Evolutionary conservation across 2,888 invertebrate species (phyloP), one percentile per base, ranked within the genome.

Genomic region (Tanypteryx hageni): DNA sequence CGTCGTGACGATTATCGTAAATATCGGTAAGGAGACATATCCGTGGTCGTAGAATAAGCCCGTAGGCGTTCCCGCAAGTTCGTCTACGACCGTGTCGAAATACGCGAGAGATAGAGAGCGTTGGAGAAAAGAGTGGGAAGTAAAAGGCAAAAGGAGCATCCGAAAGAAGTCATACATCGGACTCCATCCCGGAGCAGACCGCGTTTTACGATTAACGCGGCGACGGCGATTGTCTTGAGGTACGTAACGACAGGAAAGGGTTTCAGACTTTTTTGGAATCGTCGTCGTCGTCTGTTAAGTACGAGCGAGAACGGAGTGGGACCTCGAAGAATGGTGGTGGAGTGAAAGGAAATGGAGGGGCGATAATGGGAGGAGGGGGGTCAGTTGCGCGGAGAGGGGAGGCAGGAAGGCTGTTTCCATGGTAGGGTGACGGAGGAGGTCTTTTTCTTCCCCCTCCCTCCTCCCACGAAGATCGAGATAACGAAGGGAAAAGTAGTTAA

Each of bases 401-500:
- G 5, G 44, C 3, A 5, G 44, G 44, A 5, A 44, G 44, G 44
- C 44, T 1, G 44, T 44, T 44, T 44, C 44, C 44, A 44, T 1
- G 44, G 44, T 1, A 44, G 44, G 44, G 44, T 3, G 44, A 5
- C 44, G 44, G 44, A 44, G 44, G 44, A 3, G 44, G 44, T n/a
- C 83, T 0, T 56, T 27, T 4, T 44, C 8, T 16, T 56, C 83
- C 44, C 13, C 1, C 57, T 27, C 27, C 7, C n/a, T 27, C 1
- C 61, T n/a, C n/a, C 59, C 61, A 31, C 1, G 59, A 27, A 44
- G 64, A 89, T n/a, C 64, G 44, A 68, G 89, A 89, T 89, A 89
- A 89, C 89, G 89, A 68, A 89, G 89, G 59, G 86, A 59, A 68
- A n/a, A 68, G 89, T 89, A 89, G 89, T 89, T 89, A 89, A n/a